Base-by-base conservation (phyloP, 35 echinoderm and acorn worm genomes). In the Heliocidaris erythrogramma region DNA sequence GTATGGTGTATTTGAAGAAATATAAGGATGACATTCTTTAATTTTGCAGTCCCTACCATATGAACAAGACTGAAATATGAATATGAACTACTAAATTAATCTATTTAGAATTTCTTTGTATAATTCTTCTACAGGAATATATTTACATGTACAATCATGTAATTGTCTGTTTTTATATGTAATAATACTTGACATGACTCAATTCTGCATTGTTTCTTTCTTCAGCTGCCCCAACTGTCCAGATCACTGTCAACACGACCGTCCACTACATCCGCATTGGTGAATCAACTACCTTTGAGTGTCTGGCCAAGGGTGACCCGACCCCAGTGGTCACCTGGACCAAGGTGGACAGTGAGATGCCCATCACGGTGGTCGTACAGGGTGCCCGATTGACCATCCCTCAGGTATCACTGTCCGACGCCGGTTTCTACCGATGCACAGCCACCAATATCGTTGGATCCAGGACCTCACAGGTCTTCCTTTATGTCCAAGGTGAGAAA, bases 371-470 rank as follows among this genome's bases (percentile, higher is more conserved):
- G 9, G 48, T 94, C 32, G 88, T 96, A 12, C 49, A 87, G 29
- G 98, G 96, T 1, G 92, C 94, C 35, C 65, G 86, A 42, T 86
- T 99, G 56, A 97, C 95, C 60, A 96, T 99, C 48, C 97, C 96
- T 5, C 92, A 91, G 21, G 98, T 99, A 24, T 95, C 96, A 49
- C 87, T 96, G 2, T 88, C 94, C 48, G 96, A 99, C 89, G 96
- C 97, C 86, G 98, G 98, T 29, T 92, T 96, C 11, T 99, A 99
- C 88, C 71, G 86, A 32, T 99, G 98, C 85, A 97, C 97, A 5
- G 98, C 98, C 16, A 97, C 98, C 27, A 99, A 99, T 60, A 69
- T 94, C 85, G 98, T 97, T 17, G 98, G 97, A 0, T 97, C 98
- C 3, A 60, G 93, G 86, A 85, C 93, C 18, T 97, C 97, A 13